Evolutionary conservation across 30 jellyfish, hydroid and myxozoan species (phyloP), one percentile per base, ranked within the genome.

Genomic region (Morbakka virulenta): DNA sequence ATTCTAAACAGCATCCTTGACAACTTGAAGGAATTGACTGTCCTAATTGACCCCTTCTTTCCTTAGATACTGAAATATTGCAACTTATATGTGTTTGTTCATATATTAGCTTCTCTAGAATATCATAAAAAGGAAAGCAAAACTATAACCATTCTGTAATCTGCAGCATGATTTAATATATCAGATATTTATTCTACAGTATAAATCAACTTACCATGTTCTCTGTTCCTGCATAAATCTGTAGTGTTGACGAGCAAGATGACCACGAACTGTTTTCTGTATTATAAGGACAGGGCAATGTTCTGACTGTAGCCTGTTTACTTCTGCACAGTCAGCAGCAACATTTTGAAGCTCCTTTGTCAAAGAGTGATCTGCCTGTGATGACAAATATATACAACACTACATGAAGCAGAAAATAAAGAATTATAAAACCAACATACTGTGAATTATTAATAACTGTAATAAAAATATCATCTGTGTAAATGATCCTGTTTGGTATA

Each of bases 271-370:
- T n/a, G 14, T 49, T 35, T 83, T 67, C 74, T 89, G 97, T 23
- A 89, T 34, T 30, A 89, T 67, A 66, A 89, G 67, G 27, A 89
- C 97, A 4, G 97, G 97, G 41, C 97, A 82, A 52, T 21, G 72
- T 32, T 64, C 83, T 2, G 97, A 68, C 70, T 89, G 97, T 23
- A 82, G 72, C 24, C 35, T 30, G 65, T 89, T 89, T 70, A 83
- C 80, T 0, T 48, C 32, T 4, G 89, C 63, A 50, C 78, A 30
- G 67, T 87, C 96, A 21, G 27, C 24, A 3, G 49, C 35, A 32
- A 86, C n/a, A 13, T 69, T 76, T 0, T 21, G 50, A 0, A 0
- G 12, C 61, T 86, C 96, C 34, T 32, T 49, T 0, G 6, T 53
- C 17, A 86, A 14, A 4, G 72, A 2, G 11, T 33, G 35, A 1